These are phyloP conservation scores for Dastarcus helophoroides DNA, from an alignment of 2,888 invertebrate species.

Conservation along the genomic window DNA sequence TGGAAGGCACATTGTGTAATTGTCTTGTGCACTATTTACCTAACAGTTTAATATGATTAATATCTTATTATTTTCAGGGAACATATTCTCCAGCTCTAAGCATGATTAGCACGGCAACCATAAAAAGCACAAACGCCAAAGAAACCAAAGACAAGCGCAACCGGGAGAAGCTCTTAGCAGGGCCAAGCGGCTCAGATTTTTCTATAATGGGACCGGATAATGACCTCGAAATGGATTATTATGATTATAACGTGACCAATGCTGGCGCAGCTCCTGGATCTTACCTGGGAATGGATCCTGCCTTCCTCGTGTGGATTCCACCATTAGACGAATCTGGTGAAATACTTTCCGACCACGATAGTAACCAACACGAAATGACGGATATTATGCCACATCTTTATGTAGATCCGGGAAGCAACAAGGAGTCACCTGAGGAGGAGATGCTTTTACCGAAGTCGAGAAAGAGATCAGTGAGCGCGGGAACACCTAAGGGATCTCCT, in stretches of 20 bases:
- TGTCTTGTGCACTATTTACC: no score
- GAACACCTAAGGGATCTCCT: constrained; percentile 19
- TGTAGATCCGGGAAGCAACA: constrained; percentile 54
- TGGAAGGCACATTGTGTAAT: no score
- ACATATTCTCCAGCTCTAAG: constrained; percentile 62
- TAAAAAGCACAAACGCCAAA: constrained; percentile 54
- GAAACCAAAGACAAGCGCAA: constrained; percentile 71
- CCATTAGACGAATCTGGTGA: constrained; percentile 60
- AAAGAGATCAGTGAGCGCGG: constrained; percentile 17
- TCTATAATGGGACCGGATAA: constrained; percentile 60
- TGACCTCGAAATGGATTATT: constrained; percentile 77
- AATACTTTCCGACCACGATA: constrained; percentile 48
- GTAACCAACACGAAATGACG: constrained; percentile 39
- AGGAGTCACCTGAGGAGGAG: constrained; percentile 52
- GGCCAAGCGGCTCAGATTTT: constrained; percentile 60
- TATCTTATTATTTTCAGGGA: constrained; percentile 45
- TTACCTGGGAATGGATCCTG: constrained; percentile 81
- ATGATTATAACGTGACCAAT: constrained; percentile 80
- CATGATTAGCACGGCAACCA: constrained; percentile 52
- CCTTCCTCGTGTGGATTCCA: constrained; percentile 79
- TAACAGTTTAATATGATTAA: no score
- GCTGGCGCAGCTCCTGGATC: constrained; percentile 75
- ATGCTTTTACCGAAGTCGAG: constrained; percentile 37
- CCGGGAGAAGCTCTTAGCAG: constrained; percentile 52
- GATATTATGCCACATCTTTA: constrained; percentile 28